Conservation (phyloP, 2,113 vertebrate species). For the Oncorhynchus tshawytscha region DNA sequence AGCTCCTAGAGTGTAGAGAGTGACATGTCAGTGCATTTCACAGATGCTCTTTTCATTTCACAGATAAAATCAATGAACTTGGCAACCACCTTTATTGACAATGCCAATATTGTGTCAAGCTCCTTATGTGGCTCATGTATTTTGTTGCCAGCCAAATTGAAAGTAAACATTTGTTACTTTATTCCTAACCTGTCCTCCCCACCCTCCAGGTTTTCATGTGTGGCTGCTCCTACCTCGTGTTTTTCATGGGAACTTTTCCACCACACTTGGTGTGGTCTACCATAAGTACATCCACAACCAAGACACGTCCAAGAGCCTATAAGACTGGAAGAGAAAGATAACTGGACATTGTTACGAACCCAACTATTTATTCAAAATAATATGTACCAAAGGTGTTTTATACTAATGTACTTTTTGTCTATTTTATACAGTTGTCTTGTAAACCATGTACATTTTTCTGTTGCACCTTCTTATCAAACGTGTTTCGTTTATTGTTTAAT, state of each 20-base stretch:
- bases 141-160: too few species aligned
- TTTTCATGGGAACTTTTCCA: slow-evolving; percentile 94
- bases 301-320: slow-evolving; percentile 74
- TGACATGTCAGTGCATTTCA: slow-evolving; percentile 84
- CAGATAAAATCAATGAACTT: too few species aligned
- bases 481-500: not conserved
- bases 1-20: slow-evolving; percentile 89
- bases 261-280: slow-evolving; percentile 89
- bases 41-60: too few species aligned
- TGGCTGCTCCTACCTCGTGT: slow-evolving; percentile 84
- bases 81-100: slow-evolving; percentile 40
- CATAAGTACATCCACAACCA: slow-evolving; percentile 89
- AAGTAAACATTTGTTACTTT: not conserved
- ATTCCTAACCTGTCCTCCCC: not conserved
- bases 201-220: slow-evolving; percentile 87
- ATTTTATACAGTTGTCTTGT: slow-evolving; percentile 11
- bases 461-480: not conserved
- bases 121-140: slow-evolving; percentile 35
- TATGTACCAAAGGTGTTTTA: not conserved
- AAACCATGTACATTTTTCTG: slow-evolving; percentile 1
- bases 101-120: slow-evolving; percentile 45
- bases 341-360: not conserved
- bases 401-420: slow-evolving; percentile 16
- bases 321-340: slow-evolving; percentile 16
- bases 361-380: not conserved